phyloP scores from a whole-genome alignment of 2,113 vertebrate species.

The Centrocercus urophasianus region DNA sequence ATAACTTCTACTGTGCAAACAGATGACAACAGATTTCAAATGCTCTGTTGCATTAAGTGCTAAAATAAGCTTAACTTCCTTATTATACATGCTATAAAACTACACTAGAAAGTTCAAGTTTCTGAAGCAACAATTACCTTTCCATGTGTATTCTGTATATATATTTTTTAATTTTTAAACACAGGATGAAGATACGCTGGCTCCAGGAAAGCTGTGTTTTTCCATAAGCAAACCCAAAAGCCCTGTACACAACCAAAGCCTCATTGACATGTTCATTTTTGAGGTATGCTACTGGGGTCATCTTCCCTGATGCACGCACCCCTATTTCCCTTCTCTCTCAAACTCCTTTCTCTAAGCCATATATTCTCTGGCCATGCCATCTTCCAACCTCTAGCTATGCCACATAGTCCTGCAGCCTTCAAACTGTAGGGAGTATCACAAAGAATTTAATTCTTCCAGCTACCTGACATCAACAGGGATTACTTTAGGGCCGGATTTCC shows the following conservation, averaged over 20 bases:
- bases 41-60: slow-evolving; percentile 54
- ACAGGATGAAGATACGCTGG: slow-evolving; percentile 35
- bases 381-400: background rate
- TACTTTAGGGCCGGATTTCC: background rate
- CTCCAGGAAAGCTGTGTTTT: slow-evolving; percentile 30
- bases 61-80: slow-evolving; percentile 74
- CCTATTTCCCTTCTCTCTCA: background rate
- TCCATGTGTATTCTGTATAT: slow-evolving; percentile 36
- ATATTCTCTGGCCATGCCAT: background rate
- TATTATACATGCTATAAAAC: slow-evolving; percentile 77
- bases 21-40: slow-evolving; percentile 36
- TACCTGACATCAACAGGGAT: background rate
- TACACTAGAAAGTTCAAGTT: slow-evolving; percentile 71
- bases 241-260: background rate
- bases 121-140: slow-evolving; percentile 40
- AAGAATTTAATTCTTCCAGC: background rate
- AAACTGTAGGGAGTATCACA: background rate
- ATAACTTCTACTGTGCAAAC: slow-evolving; percentile 51
- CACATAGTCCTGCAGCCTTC: background rate
- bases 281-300: background rate
- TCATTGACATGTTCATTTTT: background rate
- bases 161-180: background rate
- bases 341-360: background rate
- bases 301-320: background rate
- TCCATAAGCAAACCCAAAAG: background rate